Evolutionary conservation across 2,888 invertebrate genomes (phyloP), one percentile per base, ranked within the genome.

Genomic region (Anticlea derivata): DNA sequence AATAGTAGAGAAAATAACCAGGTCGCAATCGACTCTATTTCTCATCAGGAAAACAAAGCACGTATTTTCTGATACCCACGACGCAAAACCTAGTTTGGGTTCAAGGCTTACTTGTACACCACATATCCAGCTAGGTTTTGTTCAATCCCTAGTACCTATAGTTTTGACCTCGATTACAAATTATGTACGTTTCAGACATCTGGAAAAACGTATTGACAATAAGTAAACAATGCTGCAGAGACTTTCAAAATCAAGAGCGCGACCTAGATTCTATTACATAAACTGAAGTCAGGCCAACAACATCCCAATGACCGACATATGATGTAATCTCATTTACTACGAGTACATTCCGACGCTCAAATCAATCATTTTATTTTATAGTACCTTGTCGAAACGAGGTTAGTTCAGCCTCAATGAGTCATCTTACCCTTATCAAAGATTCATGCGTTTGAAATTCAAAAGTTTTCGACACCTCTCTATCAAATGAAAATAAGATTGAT

Each of bases 221-320:
- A 46, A 49, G 58, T 62, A 62, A 61, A 69, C 58, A 56, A 57
- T 55, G 33, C 60, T 50, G 50, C 53, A 57, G 38, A 49, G 41
- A 55, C 60, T 65, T 65, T 65, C 63, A 63, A 61, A 55, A 63
- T 62, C 63, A 53, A 60, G 65, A 63, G 65, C 61, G 44, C 55
- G 66, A 60, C 64, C 70, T 61, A 71, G 52, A 66, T 73, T 57
- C 55, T 58, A 62, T 76, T 77, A 77, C 67, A 73, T 77, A 75
- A 75, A 70, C 62, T 55, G 55, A 61, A 51, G 55, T 55, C 60
- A 65, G 67, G 62, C 64, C 65, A 65, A 66, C 65, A 65, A 66
- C 60, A 63, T 50, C 66, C 70, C 61, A 66, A 58, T 73, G 71
- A 75, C 76, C 80, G 65, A 71, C 67, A 75, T 44, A 66, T 64